Base-by-base conservation (phyloP, 2,888 invertebrate genomes). In the Balanococcus diminutus region DNA sequence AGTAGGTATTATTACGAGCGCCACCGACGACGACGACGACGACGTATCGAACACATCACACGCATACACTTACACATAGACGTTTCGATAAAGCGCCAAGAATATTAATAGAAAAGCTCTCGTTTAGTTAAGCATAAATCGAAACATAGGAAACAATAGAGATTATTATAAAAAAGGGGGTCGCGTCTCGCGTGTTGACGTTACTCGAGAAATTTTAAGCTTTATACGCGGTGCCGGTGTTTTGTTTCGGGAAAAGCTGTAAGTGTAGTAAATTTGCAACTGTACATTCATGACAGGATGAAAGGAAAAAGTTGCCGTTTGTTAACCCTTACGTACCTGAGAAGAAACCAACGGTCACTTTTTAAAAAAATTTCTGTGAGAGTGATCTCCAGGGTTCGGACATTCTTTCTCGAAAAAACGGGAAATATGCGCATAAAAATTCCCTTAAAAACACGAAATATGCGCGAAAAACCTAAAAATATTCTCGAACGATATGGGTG, bases 121-220 rank as follows among this genome's bases (percentile, higher is more conserved):
- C 28, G 67, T 67, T 67, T 67, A 28, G 67, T 67, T 67, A 67
- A 28, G 67, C 67, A 67, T 67, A 67, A 67, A 67, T 67, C 67
- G 67, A 67, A 67, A 67, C 67, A 67, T 28, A 28, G 28, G 67
- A 36, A 79, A 79, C 75, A 79, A 36, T 36, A 16, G 36, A 36
- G 36, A 79, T 79, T 79, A 36, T 28, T 28, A 67, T 28, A 16
- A 9, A 67, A 79, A 32, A 19, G 19, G 72, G 75, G 75, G 75
- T 79, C 75, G 75, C 22, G 75, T 36, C 36, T 79, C 75, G 75
- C 75, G 75, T 79, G 75, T 36, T 79, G 14, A 36, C 75, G 19
- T 79, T 36, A 9, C 36, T 28, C 36, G 32, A n/a, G 75, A 79
- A 79, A 79, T 79, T 79, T 79, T 36, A 79, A 79, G 9, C 75